These are phyloP conservation scores for Morinoia aosen DNA, from an alignment of 2,888 invertebrate genomes.

Conservation along the genomic window DNA sequence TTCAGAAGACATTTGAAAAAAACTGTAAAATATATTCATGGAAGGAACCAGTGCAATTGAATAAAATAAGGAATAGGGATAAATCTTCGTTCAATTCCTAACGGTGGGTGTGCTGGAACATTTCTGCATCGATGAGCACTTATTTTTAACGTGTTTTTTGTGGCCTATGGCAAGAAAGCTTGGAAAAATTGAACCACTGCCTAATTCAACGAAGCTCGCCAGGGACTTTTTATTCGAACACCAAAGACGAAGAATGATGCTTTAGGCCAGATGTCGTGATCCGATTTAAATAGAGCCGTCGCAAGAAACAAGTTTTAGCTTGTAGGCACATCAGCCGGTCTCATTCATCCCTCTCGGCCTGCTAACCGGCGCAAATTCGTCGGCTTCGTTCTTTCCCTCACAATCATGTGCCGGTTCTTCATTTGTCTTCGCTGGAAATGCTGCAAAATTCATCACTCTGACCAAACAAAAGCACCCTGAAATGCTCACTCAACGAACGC, in stretches of 20 bases:
- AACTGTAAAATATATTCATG: neutral
- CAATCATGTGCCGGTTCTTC: slow-evolving; percentile 9
- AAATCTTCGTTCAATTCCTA: neutral
- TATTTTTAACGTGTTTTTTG: neutral
- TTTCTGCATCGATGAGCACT: neutral
- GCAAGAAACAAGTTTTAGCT: neutral
- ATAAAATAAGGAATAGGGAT: neutral
- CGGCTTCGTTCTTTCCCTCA: neutral
- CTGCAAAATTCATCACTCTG: slow-evolving; percentile 45
- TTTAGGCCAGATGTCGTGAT: neutral
- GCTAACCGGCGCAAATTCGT: neutral
- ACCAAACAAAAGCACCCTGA: slow-evolving; percentile 38
- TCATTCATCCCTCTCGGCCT: neutral
- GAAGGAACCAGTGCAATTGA: neutral
- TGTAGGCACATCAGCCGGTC: neutral
- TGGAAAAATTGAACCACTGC: neutral
- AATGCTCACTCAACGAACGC: slow-evolving; percentile 40
- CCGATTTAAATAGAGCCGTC: neutral
- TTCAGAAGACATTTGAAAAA: too few species aligned
- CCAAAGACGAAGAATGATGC: neutral
- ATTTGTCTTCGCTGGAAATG: slow-evolving; percentile 36
- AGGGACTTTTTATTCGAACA: neutral
- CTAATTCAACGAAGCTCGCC: neutral
- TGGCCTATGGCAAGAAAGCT: neutral
- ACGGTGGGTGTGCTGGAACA: neutral